Evolutionary conservation across 2,888 invertebrate genomes (phyloP), one percentile per base, ranked within the genome.

Genomic region (Anarsia innoxiella): DNA sequence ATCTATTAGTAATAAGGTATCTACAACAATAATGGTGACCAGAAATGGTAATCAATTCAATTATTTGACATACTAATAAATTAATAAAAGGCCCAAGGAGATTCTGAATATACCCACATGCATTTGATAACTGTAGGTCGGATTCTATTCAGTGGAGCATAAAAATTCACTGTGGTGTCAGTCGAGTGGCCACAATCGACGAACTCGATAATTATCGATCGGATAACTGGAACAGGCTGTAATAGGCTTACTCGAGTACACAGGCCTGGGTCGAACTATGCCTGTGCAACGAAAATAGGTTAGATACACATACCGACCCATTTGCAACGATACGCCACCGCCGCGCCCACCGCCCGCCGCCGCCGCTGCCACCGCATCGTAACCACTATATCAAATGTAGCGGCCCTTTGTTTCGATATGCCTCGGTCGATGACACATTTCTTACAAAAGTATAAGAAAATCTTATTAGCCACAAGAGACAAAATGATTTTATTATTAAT

Each of bases 221-320:
- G 49, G 55, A 54, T 61, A 62, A 61, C 50, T 69, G 51, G 63
- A 58, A 56, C 55, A 51, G 33, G 49, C 48, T 60, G 49, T 59
- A 57, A 59, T 60, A 51, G n/a, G 56, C 51, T 53, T 58, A 61
- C 64, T 64, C 55, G 48, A 63, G 56, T 56, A 58, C 51, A 56
- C 46, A 60, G 58, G 58, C 64, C 51, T 53, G 52, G 53, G 59
- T 76, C n/a, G n/a, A n/a, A n/a, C n/a, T n/a, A n/a, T n/a, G n/a
- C n/a, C n/a, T 76, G 67, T 66, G 71, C 67, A 74, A 75, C 56
- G 49, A 66, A 75, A 71, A 76, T 76, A 66, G 72, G 68, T 70
- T 71, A 68, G 59, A 59, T 59, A 68, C 62, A 45, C 42, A 62
- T 60, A 44, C 47, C 59, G 66, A 60, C 68, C 68, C 51, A 70